Evolutionary conservation across 2,888 invertebrate species (phyloP), one percentile per base, ranked within the genome.

Genomic region (Nemoura dubitans): DNA sequence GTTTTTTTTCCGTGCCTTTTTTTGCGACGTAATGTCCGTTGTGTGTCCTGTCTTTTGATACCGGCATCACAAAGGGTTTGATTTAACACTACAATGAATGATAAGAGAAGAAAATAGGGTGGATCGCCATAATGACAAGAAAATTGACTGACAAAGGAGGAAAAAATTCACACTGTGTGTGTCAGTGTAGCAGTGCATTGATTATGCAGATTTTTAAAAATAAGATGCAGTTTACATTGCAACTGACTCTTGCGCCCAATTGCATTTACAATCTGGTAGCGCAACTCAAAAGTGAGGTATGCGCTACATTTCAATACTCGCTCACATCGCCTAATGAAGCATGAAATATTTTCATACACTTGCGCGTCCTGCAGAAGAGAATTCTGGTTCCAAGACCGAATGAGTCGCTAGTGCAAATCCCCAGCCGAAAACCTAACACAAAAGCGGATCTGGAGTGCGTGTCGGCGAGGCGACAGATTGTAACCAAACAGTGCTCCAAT

Each of bases 51-150:
- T 29, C 84, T 84, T 84, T 84, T 84, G 84, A 84, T 59, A 14
- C 25, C 21, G 78, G 28, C 59, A 59, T 59, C 76, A 84, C 30
- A 84, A 84, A 84, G 59, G 84, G 16, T 59, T 59, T 84, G 84
- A 84, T 84, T 84, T 84, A 84, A 84, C 84, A 84, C 84, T 84
- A 59, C 84, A 43, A 76, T 84, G 76, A 59, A 76, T 84, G 84
- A 84, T 84, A 81, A 81, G 84, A 42, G 30, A 42, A 76, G 84
- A 84, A 59, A 21, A 59, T 59, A 21, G 84, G 84, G 84, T 84
- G 84, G 59, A 59, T 76, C 25, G 84, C 43, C 25, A 84, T 84
- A 84, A 84, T 84, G 76, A 84, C 29, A 59, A 59, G 6, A 76
- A 84, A 84, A 84, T 84, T 84, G 84, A 84, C 84, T 84, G 27